Evolutionary conservation across 2,888 invertebrate species (phyloP), one percentile per base, ranked within the genome.

Genomic region (Amphipyra tragopoginis): DNA sequence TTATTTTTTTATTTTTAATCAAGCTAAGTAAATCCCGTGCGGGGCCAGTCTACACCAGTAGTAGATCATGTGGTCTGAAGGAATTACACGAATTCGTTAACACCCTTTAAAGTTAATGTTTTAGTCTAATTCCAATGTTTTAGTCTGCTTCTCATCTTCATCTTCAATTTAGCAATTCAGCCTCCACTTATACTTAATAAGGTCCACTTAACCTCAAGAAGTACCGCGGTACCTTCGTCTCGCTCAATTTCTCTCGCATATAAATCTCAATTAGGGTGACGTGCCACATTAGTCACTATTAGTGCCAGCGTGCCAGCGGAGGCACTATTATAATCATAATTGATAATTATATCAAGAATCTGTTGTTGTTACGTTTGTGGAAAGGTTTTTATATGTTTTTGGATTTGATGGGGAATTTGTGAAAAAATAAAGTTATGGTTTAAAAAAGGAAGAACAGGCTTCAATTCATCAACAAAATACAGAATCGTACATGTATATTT

Each of bases 191-290:
- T 10, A 58, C 58, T 72, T 60, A 57, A 57, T 65, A 72, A 57
- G 29, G 43, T 38, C 69, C 45, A 77, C 62, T 73, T 70, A 70
- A 61, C 71, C 64, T 66, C 64, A 51, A 58, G 60, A 44, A 26
- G 49, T 42, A 26, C 34, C 44, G 21, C 21, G 14, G 34, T 38
- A 62, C 47, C 63, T 57, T 50, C 51, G 53, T 50, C 70, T 50
- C 45, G 65, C 48, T 45, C 55, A 53, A 57, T 36, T 52, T 39
- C 45, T 51, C 54, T 21, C 59, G 45, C 48, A 39, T 59, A 78
- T 78, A 77, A 68, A 79, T 80, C 80, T 65, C 77, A 74, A 79
- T 78, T 78, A 78, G 54, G 4, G 39, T 65, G 77, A 77, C 77
- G 71, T 40, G 53, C 53, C 34, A 65, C 77, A 77, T 78, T 77